phyloP scores from a whole-genome alignment of 2,888 invertebrate genomes.

The Polyommatus icarus region DNA sequence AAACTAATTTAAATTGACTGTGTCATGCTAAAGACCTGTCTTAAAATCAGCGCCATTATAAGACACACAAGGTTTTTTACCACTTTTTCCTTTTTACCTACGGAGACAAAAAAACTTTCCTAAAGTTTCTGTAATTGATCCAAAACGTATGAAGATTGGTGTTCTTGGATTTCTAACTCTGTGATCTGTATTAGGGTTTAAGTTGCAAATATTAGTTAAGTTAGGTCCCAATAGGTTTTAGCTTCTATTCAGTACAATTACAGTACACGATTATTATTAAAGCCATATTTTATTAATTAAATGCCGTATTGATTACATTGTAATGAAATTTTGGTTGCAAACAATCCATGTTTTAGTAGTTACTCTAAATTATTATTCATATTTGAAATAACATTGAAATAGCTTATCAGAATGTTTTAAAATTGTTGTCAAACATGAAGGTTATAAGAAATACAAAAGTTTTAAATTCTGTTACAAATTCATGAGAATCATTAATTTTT shows the following conservation, averaged over 20 bases:
- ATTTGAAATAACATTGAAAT: neutral
- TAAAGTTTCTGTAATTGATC: neutral
- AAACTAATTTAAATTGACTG: too few species aligned
- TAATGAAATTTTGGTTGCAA: neutral
- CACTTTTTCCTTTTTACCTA: too few species aligned
- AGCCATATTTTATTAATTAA: neutral
- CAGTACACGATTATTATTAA: neutral
- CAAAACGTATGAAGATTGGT: slow-evolving; percentile 52
- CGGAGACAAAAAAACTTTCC: neutral
- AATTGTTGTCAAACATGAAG: neutral
- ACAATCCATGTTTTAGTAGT: neutral
- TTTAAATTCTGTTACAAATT: neutral
- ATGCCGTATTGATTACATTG: neutral
- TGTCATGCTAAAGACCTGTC: too few species aligned
- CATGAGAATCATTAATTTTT: neutral
- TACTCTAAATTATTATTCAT: neutral
- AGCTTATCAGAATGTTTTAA: neutral
- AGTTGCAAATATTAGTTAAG: slow-evolving; percentile 4
- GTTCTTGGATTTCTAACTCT: slow-evolving; percentile 46
- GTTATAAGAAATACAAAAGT: neutral
- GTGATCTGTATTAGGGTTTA: slow-evolving; percentile 31
- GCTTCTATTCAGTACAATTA: neutral
- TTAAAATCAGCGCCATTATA: too few species aligned
- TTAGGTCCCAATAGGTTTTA: neutral
- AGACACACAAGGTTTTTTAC: too few species aligned